phyloP scores from a whole-genome alignment of 2,113 vertebrate species.

The Passer domesticus region DNA sequence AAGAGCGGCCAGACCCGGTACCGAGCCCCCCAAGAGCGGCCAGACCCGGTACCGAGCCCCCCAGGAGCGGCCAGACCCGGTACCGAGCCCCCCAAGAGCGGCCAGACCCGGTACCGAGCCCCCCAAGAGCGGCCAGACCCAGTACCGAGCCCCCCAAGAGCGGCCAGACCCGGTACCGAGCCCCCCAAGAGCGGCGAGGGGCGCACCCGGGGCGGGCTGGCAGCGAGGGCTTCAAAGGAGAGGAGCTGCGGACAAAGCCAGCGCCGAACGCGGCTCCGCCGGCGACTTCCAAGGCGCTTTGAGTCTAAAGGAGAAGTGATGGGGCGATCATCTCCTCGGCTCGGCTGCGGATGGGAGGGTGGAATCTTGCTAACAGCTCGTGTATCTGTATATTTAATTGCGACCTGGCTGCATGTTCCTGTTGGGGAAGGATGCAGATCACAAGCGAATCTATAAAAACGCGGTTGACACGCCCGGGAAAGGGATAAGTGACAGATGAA shows the following conservation, averaged over 20 bases:
- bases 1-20: rapidly evolving
- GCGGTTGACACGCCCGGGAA: constrained; percentile 78
- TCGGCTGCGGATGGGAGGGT: constrained; percentile 8
- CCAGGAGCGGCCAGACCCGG: rapidly evolving
- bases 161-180: no score
- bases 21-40: neutral
- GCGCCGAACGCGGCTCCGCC: neutral
- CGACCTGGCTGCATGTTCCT: constrained; percentile 72
- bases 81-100: rapidly evolving
- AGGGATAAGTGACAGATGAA: constrained; percentile 85
- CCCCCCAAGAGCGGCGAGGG: no score
- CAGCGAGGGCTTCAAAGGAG: neutral
- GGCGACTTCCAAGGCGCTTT: neutral
- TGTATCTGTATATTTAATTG: constrained; percentile 77
- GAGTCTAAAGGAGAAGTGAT: constrained; percentile 7
- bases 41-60: rapidly evolving
- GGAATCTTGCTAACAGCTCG: constrained; percentile 34
- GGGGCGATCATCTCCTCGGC: neutral
- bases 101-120: rapidly evolving
- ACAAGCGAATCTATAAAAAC: constrained; percentile 74
- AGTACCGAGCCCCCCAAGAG: no score
- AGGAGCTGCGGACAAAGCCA: neutral
- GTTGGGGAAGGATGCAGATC: constrained; percentile 72
- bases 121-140: no score
- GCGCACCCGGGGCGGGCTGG: no score